Base-by-base conservation (phyloP, 1,140 invertebrate species). In the Ectropis grisescens region DNA sequence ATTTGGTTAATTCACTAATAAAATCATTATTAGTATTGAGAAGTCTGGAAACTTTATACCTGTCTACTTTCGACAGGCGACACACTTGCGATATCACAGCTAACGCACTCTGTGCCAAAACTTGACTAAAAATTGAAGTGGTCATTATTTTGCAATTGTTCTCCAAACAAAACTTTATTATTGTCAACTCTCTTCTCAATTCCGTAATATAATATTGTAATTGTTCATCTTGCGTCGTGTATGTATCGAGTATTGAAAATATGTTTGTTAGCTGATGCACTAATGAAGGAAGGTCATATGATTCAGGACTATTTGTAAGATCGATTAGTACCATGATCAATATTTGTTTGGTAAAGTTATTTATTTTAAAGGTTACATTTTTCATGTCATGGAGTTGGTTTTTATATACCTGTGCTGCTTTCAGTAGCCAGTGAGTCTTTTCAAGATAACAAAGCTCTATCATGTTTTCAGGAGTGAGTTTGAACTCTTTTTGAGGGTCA, bases 81-180 rank as follows among this genome's bases (percentile, higher is more conserved):
- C 81, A 83, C 6, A 72, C 72, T 56, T 83, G 78, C n/a, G 81
- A 83, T 61, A 83, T 75, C 4, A 82, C 60, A 36, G 76, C 78
- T 16, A 83, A 40, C 29, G 81, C 76, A 55, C 81, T 83, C 37
- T 76, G 66, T 24, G 64, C 53, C 37, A 79, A 43, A 8, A 81
- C 53, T 48, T 82, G 75, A 37, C 54, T 79, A 41, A 78, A 78
- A 42, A 79, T 75, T 29, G 70, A 65, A 31, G 70, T 72, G 9
- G 62, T 68, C 67, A 79, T 59, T 34, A 78, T 67, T 61, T 83
- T 76, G 37, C 74, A 76, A 47, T 82, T 70, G 36, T 82, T 82
- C 42, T 76, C 71, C 10, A 80, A 51, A 37, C 81, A 83, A 52
- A 82, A 83, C 32, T 81, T 76, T 29, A 83, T 74, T n/a, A 83